Evolutionary conservation across 1,140 invertebrate species (phyloP).

Genomic region (Neelides sp.): DNA sequence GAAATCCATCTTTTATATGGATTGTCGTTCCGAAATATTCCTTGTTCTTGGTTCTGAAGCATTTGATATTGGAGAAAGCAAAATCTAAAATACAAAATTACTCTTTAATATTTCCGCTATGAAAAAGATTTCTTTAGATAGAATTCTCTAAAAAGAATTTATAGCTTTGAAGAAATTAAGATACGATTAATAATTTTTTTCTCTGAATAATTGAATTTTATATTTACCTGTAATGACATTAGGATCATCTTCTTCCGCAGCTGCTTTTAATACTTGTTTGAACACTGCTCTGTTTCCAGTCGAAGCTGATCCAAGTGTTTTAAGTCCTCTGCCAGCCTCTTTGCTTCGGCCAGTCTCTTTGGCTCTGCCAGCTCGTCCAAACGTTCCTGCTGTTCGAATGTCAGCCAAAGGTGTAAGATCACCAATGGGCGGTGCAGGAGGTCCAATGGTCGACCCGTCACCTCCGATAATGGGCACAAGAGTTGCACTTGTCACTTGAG

Average conservation of each 20-base stretch:
- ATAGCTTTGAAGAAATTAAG: no score
- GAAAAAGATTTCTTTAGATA: no score
- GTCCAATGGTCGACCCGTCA: conserved; percentile 1
- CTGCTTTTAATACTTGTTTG: no score
- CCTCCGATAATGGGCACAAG: conserved; percentile 19
- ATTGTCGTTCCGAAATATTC: conserved; percentile 28
- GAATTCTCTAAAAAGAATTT: no score
- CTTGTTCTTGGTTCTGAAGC: conserved; percentile 16
- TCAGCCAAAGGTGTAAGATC: conserved; percentile 11
- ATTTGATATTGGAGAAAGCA: conserved; percentile 29
- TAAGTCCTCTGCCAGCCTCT: conserved; percentile 1
- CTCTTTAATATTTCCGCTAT: not conserved
- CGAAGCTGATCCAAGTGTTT: no score
- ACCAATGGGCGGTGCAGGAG: conserved; percentile 10
- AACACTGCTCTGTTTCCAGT: no score
- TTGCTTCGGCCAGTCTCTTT: no score
- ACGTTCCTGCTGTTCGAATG: no score
- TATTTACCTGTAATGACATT: conserved; percentile 19
- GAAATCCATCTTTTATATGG: conserved; percentile 24
- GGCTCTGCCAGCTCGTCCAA: no score
- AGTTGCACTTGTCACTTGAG: conserved; percentile 7
- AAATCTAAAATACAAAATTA: conserved; percentile 19
- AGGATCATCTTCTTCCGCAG: conserved; percentile 10
- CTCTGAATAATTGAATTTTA: not conserved
- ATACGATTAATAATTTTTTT: not conserved